phyloP scores from a whole-genome alignment of 2,113 vertebrate genomes.

The Phainopepla nitens region DNA sequence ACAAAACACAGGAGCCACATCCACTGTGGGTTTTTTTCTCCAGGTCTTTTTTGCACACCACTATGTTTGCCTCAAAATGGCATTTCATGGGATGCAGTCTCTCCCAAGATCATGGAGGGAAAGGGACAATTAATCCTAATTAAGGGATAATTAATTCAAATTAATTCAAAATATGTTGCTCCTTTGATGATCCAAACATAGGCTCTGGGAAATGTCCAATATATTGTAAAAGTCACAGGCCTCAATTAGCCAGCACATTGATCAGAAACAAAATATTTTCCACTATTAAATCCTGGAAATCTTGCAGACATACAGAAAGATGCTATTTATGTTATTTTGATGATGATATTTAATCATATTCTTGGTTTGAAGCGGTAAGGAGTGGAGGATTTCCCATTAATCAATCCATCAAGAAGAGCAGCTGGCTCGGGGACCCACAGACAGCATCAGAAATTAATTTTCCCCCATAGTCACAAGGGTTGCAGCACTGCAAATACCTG shows the following conservation, averaged over 20 bases:
- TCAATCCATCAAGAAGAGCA: not conserved
- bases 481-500: not conserved
- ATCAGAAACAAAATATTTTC: not conserved
- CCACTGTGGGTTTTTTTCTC: too few species aligned
- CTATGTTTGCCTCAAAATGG: not conserved
- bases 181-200: fast-evolving
- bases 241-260: not conserved
- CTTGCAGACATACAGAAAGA: not conserved
- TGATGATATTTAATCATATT: too few species aligned
- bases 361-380: not conserved
- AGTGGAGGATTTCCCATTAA: not conserved
- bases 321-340: not conserved
- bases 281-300: not conserved
- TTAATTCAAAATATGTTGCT: not conserved
- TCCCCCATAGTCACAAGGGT: not conserved
- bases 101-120: not conserved
- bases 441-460: not conserved
- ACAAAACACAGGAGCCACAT: not conserved
- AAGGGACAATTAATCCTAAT: not conserved
- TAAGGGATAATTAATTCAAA: too few species aligned
- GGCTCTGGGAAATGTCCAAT: not conserved
- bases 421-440: not conserved
- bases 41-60: not conserved
- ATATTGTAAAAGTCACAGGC: not conserved
- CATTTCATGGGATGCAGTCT: not conserved